Conservation (phyloP, 2,113 vertebrate species). For the Miniopterus natalensis region DNA sequence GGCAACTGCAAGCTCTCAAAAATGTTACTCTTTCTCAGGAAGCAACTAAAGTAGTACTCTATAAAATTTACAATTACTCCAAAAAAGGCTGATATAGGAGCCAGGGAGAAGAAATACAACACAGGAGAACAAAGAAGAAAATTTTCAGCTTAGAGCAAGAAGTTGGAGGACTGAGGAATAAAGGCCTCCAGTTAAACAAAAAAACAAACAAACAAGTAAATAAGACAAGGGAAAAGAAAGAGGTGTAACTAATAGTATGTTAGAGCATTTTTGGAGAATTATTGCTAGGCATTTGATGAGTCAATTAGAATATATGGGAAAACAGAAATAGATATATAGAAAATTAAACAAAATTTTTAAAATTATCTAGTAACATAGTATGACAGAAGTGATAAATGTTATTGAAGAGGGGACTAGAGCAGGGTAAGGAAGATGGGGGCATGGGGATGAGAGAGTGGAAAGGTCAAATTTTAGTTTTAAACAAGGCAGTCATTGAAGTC, state of each 20-base stretch:
- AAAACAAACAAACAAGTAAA: not conserved
- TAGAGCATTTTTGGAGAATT: not conserved
- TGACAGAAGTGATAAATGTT: not conserved
- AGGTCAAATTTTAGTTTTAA: not conserved
- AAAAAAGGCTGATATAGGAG: not conserved
- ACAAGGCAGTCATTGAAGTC: not conserved
- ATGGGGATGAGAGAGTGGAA: rapidly evolving
- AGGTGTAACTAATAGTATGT: not conserved
- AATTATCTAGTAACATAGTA: not conserved
- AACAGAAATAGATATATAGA: not conserved
- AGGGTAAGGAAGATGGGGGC: not conserved
- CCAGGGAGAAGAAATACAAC: not conserved
- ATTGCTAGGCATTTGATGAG: not conserved
- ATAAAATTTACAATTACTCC: not conserved
- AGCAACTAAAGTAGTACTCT: not conserved
- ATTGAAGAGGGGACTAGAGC: rapidly evolving
- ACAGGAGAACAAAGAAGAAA: not conserved
- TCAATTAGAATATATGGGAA: not conserved
- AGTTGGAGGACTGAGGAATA: not conserved
- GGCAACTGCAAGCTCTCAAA: not conserved
- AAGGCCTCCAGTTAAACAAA: not conserved
- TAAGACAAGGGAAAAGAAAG: not conserved
- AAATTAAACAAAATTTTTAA: constrained; percentile 30
- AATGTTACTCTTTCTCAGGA: not conserved
- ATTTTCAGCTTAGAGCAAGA: not conserved